These are phyloP conservation scores for Paratrypauchen microcephalus DNA, from an alignment of 2,797 vertebrate species.

Conservation along the genomic window DNA sequence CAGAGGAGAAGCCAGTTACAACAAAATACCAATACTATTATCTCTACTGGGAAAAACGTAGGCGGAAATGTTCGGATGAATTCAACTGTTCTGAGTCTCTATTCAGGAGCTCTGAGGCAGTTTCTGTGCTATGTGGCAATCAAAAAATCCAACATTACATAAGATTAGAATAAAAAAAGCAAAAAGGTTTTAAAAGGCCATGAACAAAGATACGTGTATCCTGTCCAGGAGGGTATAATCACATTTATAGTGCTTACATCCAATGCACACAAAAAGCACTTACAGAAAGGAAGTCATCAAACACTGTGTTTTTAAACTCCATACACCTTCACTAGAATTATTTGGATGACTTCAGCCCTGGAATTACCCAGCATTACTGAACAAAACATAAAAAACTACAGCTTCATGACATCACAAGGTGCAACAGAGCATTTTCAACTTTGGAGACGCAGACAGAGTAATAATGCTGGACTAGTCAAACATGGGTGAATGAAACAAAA, in stretches of 20 bases:
- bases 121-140: not conserved
- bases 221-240: not conserved
- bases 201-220: not conserved
- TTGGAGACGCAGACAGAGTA: no score
- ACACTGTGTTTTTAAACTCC: no score
- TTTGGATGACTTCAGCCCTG: no score
- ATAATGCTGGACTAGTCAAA: no score
- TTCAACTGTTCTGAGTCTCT: not conserved
- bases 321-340: no score
- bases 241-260: not conserved
- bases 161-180: not conserved
- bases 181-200: not conserved
- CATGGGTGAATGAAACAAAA: no score
- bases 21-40: not conserved
- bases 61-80: not conserved
- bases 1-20: not conserved
- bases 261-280: not conserved
- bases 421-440: no score
- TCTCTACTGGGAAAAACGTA: not conserved
- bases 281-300: no score
- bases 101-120: not conserved
- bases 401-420: no score
- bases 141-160: not conserved
- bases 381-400: no score
- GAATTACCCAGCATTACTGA: no score